phyloP scores from a whole-genome alignment of 2,113 vertebrate species.

The Myotis lucifugus region DNA sequence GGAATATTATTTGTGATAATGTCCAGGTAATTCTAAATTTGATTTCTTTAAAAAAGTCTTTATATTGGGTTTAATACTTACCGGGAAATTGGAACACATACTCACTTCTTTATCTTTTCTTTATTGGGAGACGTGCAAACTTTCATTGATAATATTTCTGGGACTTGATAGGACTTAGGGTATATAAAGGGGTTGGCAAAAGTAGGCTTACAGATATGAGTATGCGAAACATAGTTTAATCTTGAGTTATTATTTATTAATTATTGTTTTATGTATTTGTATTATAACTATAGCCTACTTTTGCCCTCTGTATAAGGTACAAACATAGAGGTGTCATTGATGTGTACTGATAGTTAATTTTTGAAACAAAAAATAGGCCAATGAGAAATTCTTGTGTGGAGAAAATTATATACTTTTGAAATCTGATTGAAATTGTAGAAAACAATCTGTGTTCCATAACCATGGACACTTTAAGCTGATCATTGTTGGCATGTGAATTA shows the following conservation, averaged over 20 bases:
- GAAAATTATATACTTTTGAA: not conserved
- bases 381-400: constrained; percentile 9
- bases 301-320: not conserved
- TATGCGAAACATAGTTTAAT: too few relatives aligned
- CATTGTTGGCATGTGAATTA: constrained; percentile 43
- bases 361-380: not conserved
- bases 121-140: not conserved
- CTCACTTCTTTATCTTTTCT: not conserved
- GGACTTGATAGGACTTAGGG: not conserved
- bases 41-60: not conserved
- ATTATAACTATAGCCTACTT: too few relatives aligned
- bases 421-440: constrained; percentile 42
- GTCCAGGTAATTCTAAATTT: not conserved
- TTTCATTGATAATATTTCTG: constrained; percentile 8
- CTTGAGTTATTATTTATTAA: too few relatives aligned
- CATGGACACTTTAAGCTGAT: not conserved
- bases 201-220: too few relatives aligned
- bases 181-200: not conserved
- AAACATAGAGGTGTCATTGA: not conserved
- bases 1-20: constrained; percentile 2
- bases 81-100: not conserved
- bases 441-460: constrained; percentile 50
- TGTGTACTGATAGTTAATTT: constrained; percentile 34
- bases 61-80: not conserved
- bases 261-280: too few relatives aligned